Conservation (phyloP, 1,140 invertebrate species). For the Stratiolaelaps scimitus region DNA sequence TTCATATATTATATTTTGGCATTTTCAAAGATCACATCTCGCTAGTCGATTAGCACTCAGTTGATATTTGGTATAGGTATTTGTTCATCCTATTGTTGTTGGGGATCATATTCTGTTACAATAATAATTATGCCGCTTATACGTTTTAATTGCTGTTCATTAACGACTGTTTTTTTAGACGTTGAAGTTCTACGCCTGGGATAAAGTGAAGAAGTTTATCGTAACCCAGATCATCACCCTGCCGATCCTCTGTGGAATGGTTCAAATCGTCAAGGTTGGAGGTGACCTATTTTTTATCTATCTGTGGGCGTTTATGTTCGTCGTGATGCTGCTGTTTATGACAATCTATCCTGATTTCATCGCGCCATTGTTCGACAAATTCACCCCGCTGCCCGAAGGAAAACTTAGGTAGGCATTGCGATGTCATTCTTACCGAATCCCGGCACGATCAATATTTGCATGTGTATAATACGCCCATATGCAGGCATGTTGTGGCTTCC, state of each 20-base stretch:
- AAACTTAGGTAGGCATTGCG: conserved; percentile 52
- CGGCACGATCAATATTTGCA: no score
- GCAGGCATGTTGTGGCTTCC: no score
- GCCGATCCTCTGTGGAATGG: conserved; percentile 63
- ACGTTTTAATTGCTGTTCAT: not conserved
- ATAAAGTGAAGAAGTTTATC: conserved; percentile 73
- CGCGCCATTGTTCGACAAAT: conserved; percentile 96
- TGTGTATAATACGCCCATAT: no score
- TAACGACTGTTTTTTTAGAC: no score
- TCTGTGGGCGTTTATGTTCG: conserved; percentile 75
- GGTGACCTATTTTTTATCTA: conserved; percentile 71
- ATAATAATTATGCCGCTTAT: not conserved
- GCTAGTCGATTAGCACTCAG: no score
- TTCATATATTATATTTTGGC: conserved; percentile 29
- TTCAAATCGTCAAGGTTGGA: conserved; percentile 70
- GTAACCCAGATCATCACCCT: conserved; percentile 61
- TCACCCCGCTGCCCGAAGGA: conserved; percentile 85
- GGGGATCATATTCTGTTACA: not conserved
- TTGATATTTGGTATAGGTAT: no score
- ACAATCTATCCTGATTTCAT: conserved; percentile 93
- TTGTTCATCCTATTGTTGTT: no score
- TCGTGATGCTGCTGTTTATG: conserved; percentile 52
- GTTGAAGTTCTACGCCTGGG: conserved; percentile 72
- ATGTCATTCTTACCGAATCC: not conserved
- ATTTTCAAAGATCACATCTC: no score